These are phyloP conservation scores for Drosophila demipolita DNA, from an alignment of 2,888 invertebrate species.

Conservation along the genomic window DNA sequence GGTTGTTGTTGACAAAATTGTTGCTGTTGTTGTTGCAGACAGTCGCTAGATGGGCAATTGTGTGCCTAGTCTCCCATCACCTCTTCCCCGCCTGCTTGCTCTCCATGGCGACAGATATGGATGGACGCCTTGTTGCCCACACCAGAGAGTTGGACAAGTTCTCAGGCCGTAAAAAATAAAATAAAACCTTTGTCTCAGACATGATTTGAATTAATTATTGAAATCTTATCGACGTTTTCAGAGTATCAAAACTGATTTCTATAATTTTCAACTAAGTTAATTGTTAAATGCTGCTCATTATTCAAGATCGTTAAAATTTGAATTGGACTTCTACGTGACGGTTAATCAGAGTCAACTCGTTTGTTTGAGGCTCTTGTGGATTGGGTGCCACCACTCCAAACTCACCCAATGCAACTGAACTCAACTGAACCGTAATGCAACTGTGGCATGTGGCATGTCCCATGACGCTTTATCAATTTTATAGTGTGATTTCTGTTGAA, in stretches of 20 bases:
- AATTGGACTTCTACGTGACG: constrained; percentile 37
- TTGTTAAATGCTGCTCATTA: constrained; percentile 11
- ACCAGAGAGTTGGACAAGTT: constrained; percentile 1
- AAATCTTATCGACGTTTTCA: not conserved
- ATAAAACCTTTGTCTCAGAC: constrained; percentile 11
- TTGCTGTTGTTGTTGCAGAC: constrained; percentile 4
- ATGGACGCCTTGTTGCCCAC: constrained; percentile 47
- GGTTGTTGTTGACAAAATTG: constrained; percentile 11
- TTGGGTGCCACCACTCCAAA: constrained; percentile 1
- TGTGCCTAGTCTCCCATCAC: constrained; percentile 14
- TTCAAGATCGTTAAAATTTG: constrained; percentile 28
- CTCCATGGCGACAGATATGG: constrained; percentile 20
- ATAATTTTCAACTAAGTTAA: constrained; percentile 19
- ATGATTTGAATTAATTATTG: constrained; percentile 43
- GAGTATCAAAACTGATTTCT: not conserved
- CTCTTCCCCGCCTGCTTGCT: not conserved
- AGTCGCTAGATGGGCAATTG: constrained; percentile 37
- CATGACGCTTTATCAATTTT: constrained; percentile 66
- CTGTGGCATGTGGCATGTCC: constrained; percentile 36
- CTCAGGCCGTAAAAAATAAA: not conserved
- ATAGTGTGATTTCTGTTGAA: constrained; percentile 72
- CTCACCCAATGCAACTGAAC: constrained; percentile 11
- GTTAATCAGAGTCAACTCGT: constrained; percentile 6
- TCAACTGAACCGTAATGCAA: constrained; percentile 21
- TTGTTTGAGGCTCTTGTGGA: constrained; percentile 19